A percentile compares a stretch with the other conserved stretches of the same genome.
Conservation (phyloP, 2,888 invertebrate species). For the Meiosimyza platycephala region DNA sequence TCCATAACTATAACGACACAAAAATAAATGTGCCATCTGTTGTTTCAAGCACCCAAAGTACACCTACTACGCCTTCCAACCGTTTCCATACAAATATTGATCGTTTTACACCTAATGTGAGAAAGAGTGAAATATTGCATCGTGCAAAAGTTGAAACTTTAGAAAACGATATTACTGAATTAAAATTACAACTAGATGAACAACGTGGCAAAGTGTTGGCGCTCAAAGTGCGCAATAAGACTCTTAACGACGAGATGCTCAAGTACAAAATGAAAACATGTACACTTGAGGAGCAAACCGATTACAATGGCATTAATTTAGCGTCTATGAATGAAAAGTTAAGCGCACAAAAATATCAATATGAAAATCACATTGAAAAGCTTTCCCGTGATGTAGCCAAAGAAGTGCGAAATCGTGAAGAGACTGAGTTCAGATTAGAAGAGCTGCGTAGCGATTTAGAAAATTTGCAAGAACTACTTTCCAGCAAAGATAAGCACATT, state of each 20-base stretch:
- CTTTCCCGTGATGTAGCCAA: conserved; percentile 51
- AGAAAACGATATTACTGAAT: conserved; percentile 71
- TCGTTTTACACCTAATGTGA: conserved; percentile 65
- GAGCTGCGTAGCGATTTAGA: conserved; percentile 56
- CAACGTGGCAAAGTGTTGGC: conserved; percentile 75
- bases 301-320: conserved; percentile 74
- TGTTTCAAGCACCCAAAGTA: background rate
- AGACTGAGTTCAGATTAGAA: conserved; percentile 50
- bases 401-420: conserved; percentile 49
- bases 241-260: conserved; percentile 74
- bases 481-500: conserved; percentile 52
- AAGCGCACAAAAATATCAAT: conserved; percentile 56
- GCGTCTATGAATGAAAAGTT: conserved; percentile 70
- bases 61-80: background rate
- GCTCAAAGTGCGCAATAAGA: conserved; percentile 75
- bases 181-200: conserved; percentile 72
- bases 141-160: conserved; percentile 71
- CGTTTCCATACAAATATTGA: conserved; percentile 46
- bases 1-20: background rate
- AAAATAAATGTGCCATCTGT: background rate
- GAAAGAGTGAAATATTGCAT: conserved; percentile 70
- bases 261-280: conserved; percentile 72
- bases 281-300: conserved; percentile 73
- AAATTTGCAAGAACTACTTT: conserved; percentile 52
- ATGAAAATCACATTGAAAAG: conserved; percentile 58